Conservation (phyloP, 2,113 vertebrate species). For the Pelodiscus sinensis region DNA sequence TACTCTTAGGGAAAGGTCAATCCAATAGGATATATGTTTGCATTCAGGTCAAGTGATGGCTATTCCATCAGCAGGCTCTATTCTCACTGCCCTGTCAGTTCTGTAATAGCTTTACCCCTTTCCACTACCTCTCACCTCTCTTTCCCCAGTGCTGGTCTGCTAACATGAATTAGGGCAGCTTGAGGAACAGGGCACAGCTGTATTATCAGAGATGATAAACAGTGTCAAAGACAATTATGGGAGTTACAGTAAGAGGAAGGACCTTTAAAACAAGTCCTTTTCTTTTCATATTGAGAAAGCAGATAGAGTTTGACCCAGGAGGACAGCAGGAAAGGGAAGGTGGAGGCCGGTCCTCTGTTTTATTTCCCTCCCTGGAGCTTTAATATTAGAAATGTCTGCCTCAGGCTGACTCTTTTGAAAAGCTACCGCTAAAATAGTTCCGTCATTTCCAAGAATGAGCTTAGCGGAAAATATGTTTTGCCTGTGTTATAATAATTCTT, state of each 20-base stretch:
- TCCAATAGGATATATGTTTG: conserved; percentile 72
- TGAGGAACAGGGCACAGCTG: conserved; percentile 41
- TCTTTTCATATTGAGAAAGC: not conserved
- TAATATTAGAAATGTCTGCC: not conserved
- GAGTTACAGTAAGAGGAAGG: not conserved
- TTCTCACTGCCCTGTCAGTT: conserved; percentile 65
- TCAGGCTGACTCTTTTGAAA: not conserved
- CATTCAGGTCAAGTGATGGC: conserved; percentile 67
- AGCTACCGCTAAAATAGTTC: not conserved
- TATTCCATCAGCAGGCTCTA: conserved; percentile 63
- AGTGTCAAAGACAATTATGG: conserved; percentile 65
- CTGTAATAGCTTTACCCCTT: conserved; percentile 67
- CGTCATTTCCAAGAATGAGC: not conserved
- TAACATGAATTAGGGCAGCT: conserved; percentile 37
- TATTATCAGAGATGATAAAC: conserved; percentile 71
- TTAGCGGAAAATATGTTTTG: not conserved
- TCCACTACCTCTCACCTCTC: conserved; percentile 31
- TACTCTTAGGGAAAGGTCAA: conserved; percentile 80
- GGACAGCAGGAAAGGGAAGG: not conserved
- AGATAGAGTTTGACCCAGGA: fast-evolving
- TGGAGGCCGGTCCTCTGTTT: conserved; percentile 54
- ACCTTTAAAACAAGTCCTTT: conserved; percentile 20
- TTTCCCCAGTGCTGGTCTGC: conserved; percentile 28
- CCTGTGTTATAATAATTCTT: not conserved
- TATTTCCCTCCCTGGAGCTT: not conserved